phyloP scores from a whole-genome alignment of 2,113 vertebrate genomes.

The Scomber scombrus region DNA sequence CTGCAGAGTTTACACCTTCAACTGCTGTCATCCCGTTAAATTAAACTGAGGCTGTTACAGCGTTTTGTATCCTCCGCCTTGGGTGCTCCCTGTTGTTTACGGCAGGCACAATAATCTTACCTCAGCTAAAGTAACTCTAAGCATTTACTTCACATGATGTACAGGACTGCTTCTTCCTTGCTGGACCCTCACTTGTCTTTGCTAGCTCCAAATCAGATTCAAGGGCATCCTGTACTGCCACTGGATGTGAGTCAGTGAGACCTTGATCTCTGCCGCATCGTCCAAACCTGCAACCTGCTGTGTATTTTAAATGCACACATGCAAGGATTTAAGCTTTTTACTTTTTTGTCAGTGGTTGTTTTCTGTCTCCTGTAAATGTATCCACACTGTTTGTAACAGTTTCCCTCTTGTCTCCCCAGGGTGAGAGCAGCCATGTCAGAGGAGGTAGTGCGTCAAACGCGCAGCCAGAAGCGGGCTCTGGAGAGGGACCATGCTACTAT shows the following conservation, averaged over 20 bases:
- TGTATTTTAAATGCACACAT: neutral
- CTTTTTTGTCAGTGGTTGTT: neutral
- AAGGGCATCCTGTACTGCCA: too few relatives aligned
- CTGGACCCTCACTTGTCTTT: neutral
- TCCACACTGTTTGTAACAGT: slow-evolving; percentile 2
- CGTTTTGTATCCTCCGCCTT: neutral
- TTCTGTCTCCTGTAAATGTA: neutral
- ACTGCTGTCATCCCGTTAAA: neutral
- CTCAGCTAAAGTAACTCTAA: neutral
- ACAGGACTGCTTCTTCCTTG: neutral
- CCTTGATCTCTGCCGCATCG: neutral
- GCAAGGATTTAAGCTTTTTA: neutral
- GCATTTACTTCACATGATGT: neutral
- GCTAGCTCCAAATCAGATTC: neutral
- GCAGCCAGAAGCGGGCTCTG: slow-evolving; percentile 95
- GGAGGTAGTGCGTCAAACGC: slow-evolving; percentile 92
- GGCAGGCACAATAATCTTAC: neutral
- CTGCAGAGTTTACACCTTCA: neutral
- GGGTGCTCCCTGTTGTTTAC: neutral
- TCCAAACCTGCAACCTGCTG: neutral
- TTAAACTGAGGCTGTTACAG: neutral
- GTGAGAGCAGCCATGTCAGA: slow-evolving; percentile 91
- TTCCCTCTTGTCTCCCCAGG: slow-evolving; percentile 59
- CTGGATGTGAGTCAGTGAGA: neutral
- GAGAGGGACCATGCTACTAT: slow-evolving; percentile 84